Percentiles rank a stretch among this genome's conserved stretches.
These are phyloP conservation scores for Tenthredo distinguenda DNA, from an alignment of 2,888 invertebrate genomes.

Conservation along the genomic window DNA sequence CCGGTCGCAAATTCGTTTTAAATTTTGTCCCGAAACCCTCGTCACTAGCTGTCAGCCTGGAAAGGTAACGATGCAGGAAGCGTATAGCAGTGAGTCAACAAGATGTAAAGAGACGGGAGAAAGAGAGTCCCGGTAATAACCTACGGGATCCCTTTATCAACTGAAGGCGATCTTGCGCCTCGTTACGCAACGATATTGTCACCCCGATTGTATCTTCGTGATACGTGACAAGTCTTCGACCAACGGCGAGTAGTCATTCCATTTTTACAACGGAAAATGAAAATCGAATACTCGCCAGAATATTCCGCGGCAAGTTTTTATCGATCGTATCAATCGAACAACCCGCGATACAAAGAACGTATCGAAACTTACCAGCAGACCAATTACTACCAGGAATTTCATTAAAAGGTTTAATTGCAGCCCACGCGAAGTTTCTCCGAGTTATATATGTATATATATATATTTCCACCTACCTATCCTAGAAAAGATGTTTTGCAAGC, in stretches of 20 bases:
- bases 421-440: neutral
- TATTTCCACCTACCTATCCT: neutral
- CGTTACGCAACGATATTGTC: conserved; percentile 26
- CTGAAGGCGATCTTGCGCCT: conserved; percentile 28
- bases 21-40: conserved; percentile 42
- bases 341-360: neutral
- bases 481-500: conserved; percentile 35
- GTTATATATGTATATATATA: neutral
- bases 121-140: conserved; percentile 27
- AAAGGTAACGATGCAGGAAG: conserved; percentile 34
- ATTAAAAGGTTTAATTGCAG: conserved; percentile 33
- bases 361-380: neutral
- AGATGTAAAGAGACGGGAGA: conserved; percentile 36
- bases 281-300: neutral
- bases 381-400: conserved; percentile 6
- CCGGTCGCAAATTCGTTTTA: conserved; percentile 44
- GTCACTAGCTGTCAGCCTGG: conserved; percentile 44
- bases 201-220: conserved; percentile 3
- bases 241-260: neutral
- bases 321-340: neutral
- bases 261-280: neutral
- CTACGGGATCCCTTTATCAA: conserved; percentile 24
- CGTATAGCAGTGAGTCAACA: conserved; percentile 25
- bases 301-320: neutral
- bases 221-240: conserved; percentile 2